Evolutionary conservation across 2,888 invertebrate species (phyloP).

Genomic region (Liodrosophila aerea): DNA sequence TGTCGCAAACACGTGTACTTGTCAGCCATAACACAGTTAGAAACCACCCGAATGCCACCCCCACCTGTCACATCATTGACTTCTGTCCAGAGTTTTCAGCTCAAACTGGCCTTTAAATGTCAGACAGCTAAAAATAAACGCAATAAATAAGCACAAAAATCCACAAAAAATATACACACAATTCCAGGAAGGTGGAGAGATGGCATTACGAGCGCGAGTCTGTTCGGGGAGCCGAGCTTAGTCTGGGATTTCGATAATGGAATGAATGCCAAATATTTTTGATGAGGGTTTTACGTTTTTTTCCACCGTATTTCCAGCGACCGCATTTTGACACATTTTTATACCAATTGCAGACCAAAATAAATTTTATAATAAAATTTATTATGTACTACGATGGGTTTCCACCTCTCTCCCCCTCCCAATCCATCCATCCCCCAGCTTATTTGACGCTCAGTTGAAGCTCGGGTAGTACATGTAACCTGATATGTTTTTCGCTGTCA

Average conservation of each 20-base stretch:
- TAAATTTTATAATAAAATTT: constrained; percentile 78
- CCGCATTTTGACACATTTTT: constrained; percentile 75
- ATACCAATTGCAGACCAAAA: constrained; percentile 40
- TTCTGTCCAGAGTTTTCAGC: constrained; percentile 55
- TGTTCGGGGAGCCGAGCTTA: constrained; percentile 44
- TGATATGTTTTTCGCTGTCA: constrained; percentile 71
- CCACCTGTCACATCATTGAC: constrained; percentile 48
- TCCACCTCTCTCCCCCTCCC: constrained; percentile 2
- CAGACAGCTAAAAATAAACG: constrained; percentile 17
- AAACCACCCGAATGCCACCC: constrained; percentile 9
- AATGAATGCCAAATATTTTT: constrained; percentile 79
- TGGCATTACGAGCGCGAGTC: constrained; percentile 1
- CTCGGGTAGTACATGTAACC: constrained; percentile 53
- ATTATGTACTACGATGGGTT: constrained; percentile 63
- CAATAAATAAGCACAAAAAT: constrained; percentile 33
- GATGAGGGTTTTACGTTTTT: constrained; percentile 67
- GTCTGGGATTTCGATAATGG: constrained; percentile 76
- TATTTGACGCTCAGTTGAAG: constrained; percentile 64
- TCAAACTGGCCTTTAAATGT: constrained; percentile 49
- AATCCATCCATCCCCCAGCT: constrained; percentile 1
- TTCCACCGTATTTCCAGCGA: constrained; percentile 41
- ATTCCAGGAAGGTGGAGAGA: not conserved
- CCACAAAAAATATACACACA: constrained; percentile 22
- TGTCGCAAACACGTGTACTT: constrained; percentile 79
- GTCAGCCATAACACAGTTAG: constrained; percentile 75